Evolutionary conservation across 2,888 invertebrate genomes (phyloP).

Genomic region (Ophioninae sp.): DNA sequence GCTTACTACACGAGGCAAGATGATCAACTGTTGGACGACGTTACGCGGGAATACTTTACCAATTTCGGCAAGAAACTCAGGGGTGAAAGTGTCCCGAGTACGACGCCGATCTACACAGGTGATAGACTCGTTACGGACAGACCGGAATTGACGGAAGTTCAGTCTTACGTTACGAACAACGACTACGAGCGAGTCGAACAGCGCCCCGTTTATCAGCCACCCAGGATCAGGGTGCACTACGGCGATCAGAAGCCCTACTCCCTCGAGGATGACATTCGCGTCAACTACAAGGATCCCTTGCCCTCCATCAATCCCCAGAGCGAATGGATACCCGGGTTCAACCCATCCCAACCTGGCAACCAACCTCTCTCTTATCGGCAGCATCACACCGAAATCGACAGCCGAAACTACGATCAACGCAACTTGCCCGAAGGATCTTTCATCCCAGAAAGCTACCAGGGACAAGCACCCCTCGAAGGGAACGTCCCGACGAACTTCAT

Average conservation of each 20-base stretch:
- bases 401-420: conserved; percentile 53
- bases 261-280: conserved; percentile 86
- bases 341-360: conserved; percentile 70
- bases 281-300: conserved; percentile 87
- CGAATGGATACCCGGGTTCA: conserved; percentile 83
- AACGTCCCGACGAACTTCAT: conserved; percentile 67
- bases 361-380: conserved; percentile 35
- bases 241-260: conserved; percentile 82
- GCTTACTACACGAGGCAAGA: conserved; percentile 87
- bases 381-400: conserved; percentile 40
- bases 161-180: conserved; percentile 66
- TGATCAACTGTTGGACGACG: conserved; percentile 86
- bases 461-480: conserved; percentile 54
- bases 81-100: conserved; percentile 82
- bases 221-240: conserved; percentile 83
- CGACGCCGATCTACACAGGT: conserved; percentile 76
- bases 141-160: conserved; percentile 69
- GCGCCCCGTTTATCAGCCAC: conserved; percentile 66
- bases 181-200: conserved; percentile 69
- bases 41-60: conserved; percentile 88
- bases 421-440: conserved; percentile 55
- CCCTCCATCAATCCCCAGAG: conserved; percentile 87
- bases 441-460: conserved; percentile 29
- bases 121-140: conserved; percentile 73
- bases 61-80: conserved; percentile 88